Evolutionary conservation across 2,113 vertebrate species (phyloP).

Genomic region (Fregetta grallaria): DNA sequence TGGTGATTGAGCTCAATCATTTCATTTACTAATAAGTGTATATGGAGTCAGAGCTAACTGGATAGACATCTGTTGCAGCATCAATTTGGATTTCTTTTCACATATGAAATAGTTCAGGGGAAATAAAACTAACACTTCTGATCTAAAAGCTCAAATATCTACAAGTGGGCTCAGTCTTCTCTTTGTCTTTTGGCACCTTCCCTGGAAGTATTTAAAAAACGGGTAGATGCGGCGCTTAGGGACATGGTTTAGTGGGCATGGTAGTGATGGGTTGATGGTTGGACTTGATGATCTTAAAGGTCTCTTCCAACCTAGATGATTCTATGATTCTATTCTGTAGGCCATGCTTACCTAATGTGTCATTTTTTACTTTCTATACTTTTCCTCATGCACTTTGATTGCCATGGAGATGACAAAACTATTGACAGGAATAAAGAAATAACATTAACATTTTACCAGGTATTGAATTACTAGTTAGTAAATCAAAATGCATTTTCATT

Average conservation of each 20-base stretch:
- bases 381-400: neutral
- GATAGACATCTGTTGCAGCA: neutral
- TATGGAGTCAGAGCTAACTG: neutral
- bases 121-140: neutral
- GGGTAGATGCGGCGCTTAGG: too few relatives aligned
- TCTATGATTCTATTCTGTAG: too few relatives aligned
- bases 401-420: neutral
- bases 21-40: neutral
- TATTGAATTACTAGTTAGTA: neutral
- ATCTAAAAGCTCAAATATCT: neutral
- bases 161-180: neutral
- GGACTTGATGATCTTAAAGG: too few relatives aligned
- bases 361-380: neutral
- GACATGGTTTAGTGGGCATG: too few relatives aligned
- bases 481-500: constrained; percentile 30
- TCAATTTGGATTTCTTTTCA: neutral
- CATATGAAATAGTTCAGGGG: neutral
- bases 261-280: too few relatives aligned
- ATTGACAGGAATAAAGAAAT: neutral
- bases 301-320: too few relatives aligned
- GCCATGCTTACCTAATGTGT: neutral
- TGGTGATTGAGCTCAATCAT: neutral
- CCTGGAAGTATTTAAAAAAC: too few relatives aligned
- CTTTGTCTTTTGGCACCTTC: too few relatives aligned
- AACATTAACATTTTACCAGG: neutral